Conservation (phyloP, 2,113 vertebrate species). For the Herpailurus yagouaroundi region DNA sequence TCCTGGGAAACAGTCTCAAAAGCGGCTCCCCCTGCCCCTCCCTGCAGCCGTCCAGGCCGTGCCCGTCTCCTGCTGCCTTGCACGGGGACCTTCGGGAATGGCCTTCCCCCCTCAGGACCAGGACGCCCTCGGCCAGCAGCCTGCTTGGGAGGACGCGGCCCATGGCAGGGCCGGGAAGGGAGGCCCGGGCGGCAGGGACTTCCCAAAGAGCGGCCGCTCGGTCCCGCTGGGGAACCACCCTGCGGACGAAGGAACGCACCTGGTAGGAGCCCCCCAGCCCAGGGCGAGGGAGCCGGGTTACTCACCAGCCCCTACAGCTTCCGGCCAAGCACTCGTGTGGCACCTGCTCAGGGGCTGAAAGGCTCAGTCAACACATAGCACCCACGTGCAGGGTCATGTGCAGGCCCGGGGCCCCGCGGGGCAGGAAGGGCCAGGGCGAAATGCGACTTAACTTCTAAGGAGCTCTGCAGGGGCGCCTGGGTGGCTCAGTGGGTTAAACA, state of each 20-base stretch:
- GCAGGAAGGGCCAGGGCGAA: not conserved
- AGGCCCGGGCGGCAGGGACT: not conserved
- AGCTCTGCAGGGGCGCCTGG: not conserved
- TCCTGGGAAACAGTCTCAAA: not conserved
- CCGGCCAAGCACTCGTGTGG: not conserved
- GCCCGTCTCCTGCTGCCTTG: not conserved
- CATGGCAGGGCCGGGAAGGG: not conserved
- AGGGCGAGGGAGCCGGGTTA: not conserved
- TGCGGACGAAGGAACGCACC: not conserved
- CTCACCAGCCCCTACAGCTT: not conserved
- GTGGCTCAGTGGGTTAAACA: too few species aligned
- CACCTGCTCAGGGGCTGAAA: accelerated
- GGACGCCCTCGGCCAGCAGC: not conserved
- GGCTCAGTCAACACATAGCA: accelerated
- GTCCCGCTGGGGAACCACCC: not conserved
- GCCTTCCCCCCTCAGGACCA: not conserved
- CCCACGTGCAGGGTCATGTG: not conserved
- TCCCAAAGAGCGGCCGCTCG: not conserved
- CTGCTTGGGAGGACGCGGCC: not conserved
- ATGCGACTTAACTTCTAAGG: too few species aligned
- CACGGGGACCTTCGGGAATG: not conserved
- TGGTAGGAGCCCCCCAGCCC: not conserved
- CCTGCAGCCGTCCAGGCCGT: not conserved
- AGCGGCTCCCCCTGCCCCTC: not conserved
- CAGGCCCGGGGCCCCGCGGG: too few species aligned